A percentile compares a stretch with the other conserved stretches of the same genome.
phyloP scores from a whole-genome alignment of 2,888 invertebrate genomes.

The Stenolophus ochropezus region DNA sequence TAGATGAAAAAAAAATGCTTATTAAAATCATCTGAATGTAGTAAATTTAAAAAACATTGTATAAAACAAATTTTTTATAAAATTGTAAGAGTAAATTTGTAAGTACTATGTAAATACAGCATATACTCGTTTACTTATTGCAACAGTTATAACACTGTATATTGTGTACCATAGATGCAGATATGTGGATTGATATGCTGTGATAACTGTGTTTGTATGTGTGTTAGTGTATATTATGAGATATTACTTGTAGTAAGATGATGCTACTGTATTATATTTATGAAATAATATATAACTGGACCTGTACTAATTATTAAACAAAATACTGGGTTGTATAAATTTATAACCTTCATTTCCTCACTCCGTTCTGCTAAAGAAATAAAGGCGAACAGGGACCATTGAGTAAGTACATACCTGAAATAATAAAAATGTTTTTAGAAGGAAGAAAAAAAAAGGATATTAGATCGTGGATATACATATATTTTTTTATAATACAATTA shows the following conservation, averaged over 20 bases:
- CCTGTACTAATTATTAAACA: not conserved
- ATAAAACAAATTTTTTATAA: slow-evolving; percentile 2
- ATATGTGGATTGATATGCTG: slow-evolving; percentile 45
- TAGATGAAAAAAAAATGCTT: not conserved
- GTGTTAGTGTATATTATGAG: slow-evolving; percentile 10
- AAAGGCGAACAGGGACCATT: not conserved
- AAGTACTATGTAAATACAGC: slow-evolving; percentile 8
- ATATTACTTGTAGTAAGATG: slow-evolving; percentile 43
- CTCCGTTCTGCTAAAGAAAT: not conserved
- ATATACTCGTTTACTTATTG: slow-evolving; percentile 17
- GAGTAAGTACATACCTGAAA: not conserved
- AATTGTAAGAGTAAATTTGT: not conserved
- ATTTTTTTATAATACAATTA: no score
- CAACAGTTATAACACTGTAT: slow-evolving; percentile 4
- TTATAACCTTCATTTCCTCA: not conserved
- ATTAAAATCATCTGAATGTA: not conserved
- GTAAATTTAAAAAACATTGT: not conserved
- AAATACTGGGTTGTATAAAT: not conserved
- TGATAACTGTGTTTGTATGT: slow-evolving; percentile 49
- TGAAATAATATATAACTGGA: slow-evolving; percentile 43
- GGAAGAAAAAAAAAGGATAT: no score
- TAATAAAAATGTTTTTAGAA: no score
- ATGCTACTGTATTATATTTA: slow-evolving; percentile 42
- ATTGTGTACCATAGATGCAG: slow-evolving; percentile 24
- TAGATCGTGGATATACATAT: no score